These are phyloP conservation scores for Eulemur rufifrons DNA, from an alignment of 2,113 vertebrate species.

Conservation along the genomic window DNA sequence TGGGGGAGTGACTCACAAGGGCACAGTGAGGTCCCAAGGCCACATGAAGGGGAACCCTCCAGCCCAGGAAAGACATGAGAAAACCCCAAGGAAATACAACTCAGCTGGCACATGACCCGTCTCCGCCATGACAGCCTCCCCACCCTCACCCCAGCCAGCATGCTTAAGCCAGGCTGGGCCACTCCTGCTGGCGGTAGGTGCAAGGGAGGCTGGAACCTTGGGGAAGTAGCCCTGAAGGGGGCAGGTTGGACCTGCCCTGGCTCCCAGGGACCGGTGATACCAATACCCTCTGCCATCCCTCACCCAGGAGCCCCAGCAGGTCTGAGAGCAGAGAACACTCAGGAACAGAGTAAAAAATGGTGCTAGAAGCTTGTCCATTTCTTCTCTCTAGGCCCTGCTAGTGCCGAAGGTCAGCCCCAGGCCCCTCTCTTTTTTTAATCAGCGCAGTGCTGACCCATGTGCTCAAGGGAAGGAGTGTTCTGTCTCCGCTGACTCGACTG, in stretches of 20 bases:
- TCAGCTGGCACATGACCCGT: not conserved
- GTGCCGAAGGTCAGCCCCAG: not conserved
- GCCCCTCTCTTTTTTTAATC: too few relatives aligned
- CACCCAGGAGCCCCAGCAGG: not conserved
- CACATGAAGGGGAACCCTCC: not conserved
- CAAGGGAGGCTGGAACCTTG: not conserved
- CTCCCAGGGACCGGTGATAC: not conserved
- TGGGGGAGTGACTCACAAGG: conserved; percentile 55
- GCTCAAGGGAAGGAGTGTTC: not conserved
- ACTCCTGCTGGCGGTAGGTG: not conserved
- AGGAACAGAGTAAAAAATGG: not conserved
- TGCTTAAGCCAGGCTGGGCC: not conserved
- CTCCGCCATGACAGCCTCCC: not conserved
- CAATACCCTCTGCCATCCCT: not conserved
- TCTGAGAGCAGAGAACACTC: not conserved
- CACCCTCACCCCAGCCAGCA: not conserved
- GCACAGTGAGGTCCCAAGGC: not conserved
- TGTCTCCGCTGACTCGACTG: not conserved
- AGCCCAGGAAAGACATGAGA: not conserved
- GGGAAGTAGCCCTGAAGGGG: not conserved
- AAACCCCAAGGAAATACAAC: not conserved
- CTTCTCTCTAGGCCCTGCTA: not conserved
- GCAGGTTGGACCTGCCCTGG: not conserved
- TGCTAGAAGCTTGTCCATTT: not conserved
- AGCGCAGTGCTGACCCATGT: not conserved